A percentile compares a stretch with the other conserved stretches of the same genome.
These are phyloP conservation scores for Brachyhypopomus occidentalis DNA, from an alignment of 2,113 vertebrate genomes.

Conservation along the genomic window DNA sequence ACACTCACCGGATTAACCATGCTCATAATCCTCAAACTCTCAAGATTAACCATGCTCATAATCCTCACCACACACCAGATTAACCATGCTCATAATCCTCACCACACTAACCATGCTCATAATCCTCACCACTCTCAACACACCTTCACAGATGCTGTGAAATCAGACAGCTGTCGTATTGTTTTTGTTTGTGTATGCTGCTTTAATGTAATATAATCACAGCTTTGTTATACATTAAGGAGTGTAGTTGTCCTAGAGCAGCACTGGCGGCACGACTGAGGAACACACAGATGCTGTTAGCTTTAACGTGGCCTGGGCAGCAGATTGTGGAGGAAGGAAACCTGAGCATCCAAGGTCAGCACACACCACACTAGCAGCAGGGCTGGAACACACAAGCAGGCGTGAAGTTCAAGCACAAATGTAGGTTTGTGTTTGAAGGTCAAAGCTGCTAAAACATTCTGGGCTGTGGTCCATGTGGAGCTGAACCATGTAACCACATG, in stretches of 20 bases:
- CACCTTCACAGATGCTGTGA: not conserved
- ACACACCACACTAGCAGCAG: not conserved
- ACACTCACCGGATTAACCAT: too few relatives aligned
- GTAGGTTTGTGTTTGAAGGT: not conserved
- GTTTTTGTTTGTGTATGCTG: too few relatives aligned
- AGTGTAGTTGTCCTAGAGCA: not conserved
- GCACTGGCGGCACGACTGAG: not conserved
- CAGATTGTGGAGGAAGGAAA: not conserved
- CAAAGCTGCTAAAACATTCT: constrained; percentile 4
- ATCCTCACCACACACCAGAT: too few relatives aligned
- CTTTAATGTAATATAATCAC: too few relatives aligned
- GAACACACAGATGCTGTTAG: not conserved
- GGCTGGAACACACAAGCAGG: not conserved
- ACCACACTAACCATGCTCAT: too few relatives aligned
- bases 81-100: too few relatives aligned
- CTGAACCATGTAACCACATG: not conserved
- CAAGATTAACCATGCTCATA: too few relatives aligned
- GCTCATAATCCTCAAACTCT: too few relatives aligned
- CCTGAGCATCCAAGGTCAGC: not conserved
- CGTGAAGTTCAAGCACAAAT: not conserved
- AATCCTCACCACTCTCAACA: too few relatives aligned
- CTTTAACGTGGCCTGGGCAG: not conserved
- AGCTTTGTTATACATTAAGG: too few relatives aligned
- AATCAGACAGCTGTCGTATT: not conserved
- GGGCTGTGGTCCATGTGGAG: not conserved